Conservation (phyloP, 2,888 invertebrate species). For the Dendrolimus pini region DNA sequence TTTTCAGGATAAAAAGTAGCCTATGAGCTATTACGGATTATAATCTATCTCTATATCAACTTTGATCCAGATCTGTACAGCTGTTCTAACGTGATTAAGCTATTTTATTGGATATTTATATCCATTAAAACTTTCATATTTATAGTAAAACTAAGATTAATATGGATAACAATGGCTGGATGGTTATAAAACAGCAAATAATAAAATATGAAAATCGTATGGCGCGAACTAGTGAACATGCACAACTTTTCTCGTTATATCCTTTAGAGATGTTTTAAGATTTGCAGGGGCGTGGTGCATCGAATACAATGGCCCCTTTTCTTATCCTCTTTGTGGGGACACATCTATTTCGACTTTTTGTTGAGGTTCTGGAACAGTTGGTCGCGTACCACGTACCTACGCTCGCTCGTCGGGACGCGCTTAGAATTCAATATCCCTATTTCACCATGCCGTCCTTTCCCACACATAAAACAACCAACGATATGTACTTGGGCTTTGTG, state of each 20-base stretch:
- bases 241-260: constrained; percentile 63
- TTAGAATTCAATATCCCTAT: constrained; percentile 64
- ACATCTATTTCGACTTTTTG: constrained; percentile 59
- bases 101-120: no score
- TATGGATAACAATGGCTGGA: constrained; percentile 32
- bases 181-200: constrained; percentile 40
- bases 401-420: constrained; percentile 46
- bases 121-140: constrained; percentile 7
- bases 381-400: constrained; percentile 56
- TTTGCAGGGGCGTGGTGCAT: constrained; percentile 55
- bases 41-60: no score
- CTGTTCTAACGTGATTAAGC: no score
- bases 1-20: no score
- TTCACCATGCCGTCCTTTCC: constrained; percentile 47
- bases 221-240: constrained; percentile 23
- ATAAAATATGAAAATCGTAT: constrained; percentile 33
- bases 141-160: constrained; percentile 25
- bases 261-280: constrained; percentile 56
- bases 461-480: constrained; percentile 45
- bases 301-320: constrained; percentile 49
- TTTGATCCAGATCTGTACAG: no score
- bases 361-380: constrained; percentile 43
- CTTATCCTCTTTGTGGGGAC: constrained; percentile 48
- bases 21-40: no score
- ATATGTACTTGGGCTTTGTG: constrained; percentile 41